Evolutionary conservation across 2,113 vertebrate genomes (phyloP).

Genomic region (Pionites leucogaster): DNA sequence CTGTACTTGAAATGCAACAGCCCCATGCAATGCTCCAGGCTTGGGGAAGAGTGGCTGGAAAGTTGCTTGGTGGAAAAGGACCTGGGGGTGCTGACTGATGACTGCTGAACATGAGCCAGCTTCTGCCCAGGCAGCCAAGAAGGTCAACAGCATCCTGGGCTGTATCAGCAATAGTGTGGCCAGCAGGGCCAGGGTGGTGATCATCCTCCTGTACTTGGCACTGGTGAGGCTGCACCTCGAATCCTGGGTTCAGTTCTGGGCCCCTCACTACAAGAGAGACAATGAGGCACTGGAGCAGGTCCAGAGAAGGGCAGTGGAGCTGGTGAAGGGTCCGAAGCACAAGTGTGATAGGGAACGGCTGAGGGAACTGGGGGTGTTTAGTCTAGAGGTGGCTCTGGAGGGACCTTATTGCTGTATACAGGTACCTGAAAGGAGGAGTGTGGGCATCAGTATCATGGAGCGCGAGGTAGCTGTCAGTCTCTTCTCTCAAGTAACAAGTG

Average conservation of each 20-base stretch:
- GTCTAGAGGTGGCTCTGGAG: not conserved
- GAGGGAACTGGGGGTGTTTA: not conserved
- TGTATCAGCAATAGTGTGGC: not conserved
- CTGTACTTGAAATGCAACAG: not conserved
- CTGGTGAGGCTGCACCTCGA: not conserved
- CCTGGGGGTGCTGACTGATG: not conserved
- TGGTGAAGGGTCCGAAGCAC: not conserved
- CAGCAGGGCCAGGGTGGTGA: not conserved
- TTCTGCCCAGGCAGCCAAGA: not conserved
- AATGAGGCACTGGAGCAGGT: not conserved
- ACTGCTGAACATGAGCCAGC: not conserved
- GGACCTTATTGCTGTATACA: not conserved
- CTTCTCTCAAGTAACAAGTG: not conserved
- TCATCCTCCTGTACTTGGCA: not conserved
- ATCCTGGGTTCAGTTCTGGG: not conserved
- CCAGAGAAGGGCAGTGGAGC: not conserved
- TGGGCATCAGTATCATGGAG: not conserved
- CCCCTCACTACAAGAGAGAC: not conserved
- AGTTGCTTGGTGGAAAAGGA: not conserved
- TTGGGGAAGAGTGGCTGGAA: not conserved
- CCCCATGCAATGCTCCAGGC: not conserved
- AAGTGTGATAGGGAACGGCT: not conserved
- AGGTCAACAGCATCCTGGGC: not conserved
- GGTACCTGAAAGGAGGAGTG: not conserved
- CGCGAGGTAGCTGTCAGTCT: not conserved